These are phyloP conservation scores for Lucifuga dentata DNA, from an alignment of 2,113 vertebrate genomes.

Conservation along the genomic window DNA sequence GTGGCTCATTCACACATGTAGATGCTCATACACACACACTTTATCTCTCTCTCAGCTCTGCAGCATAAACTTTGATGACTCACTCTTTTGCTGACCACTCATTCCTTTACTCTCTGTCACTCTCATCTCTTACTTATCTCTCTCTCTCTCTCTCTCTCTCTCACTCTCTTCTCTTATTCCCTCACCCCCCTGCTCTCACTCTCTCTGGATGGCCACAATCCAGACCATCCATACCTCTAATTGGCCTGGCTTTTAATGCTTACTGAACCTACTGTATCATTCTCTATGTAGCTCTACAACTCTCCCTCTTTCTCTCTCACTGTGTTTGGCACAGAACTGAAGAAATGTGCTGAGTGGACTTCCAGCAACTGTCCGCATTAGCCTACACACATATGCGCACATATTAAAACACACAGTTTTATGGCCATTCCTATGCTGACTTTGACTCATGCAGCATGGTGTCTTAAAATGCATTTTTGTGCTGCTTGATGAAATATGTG, in stretches of 20 bases:
- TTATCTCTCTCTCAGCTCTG: constrained; percentile 23
- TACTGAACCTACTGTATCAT: constrained; percentile 44
- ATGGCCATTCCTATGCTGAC: constrained; percentile 22
- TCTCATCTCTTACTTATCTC: too few relatives aligned
- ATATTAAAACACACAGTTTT: constrained; percentile 4
- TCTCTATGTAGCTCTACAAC: constrained; percentile 29
- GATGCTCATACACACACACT: background rate
- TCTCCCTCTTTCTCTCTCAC: constrained; percentile 30
- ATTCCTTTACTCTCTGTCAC: constrained; percentile 36
- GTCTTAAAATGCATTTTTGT: too few relatives aligned
- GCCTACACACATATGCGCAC: constrained; percentile 11
- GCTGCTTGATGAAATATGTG: too few relatives aligned
- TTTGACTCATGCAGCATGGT: too few relatives aligned
- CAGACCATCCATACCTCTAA: constrained; percentile 92
- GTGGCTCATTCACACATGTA: background rate
- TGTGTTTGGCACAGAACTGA: constrained; percentile 84
- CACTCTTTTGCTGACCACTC: constrained; percentile 48
- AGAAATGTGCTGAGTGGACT: constrained; percentile 87
- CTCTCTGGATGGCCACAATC: constrained; percentile 86
- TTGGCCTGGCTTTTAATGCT: constrained; percentile 91
- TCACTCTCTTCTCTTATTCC: constrained; percentile 29
- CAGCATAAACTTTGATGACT: constrained; percentile 42
- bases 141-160: background rate
- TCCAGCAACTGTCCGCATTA: constrained; percentile 25
- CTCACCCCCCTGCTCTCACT: too few relatives aligned